Base-by-base conservation (phyloP, 2,797 vertebrate species). In the Balearica regulorum region DNA sequence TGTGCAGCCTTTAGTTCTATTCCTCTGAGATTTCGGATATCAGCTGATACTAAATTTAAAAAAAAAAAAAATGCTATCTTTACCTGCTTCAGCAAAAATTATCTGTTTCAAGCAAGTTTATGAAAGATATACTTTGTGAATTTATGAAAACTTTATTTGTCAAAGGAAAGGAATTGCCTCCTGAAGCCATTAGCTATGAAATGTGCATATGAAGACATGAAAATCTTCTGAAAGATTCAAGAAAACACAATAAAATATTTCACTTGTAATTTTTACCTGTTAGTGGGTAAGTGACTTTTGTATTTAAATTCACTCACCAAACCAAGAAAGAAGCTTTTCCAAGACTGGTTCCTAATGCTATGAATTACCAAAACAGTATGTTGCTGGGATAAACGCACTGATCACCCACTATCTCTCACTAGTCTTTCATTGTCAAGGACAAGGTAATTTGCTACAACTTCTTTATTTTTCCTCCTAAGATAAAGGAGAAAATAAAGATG, bases 211-310 rank as follows among this genome's bases (percentile, higher is more conserved):
- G 19, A 79, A 61, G 13, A 61, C 2, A 51, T 7, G 6, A 49
- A 79, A 79, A 54, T 21, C 14, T 44, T 51, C 8, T 61, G 11
- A 58, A 71, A 77, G 6, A 22, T 18, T 57, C 55, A 6, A 8
- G 62, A 73, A 77, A 69, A 8, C 1, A 0, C 4, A 28, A 6
- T 20, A 37, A 89, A 86, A 53, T n/a, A 53, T 33, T 35, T 49
- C 4, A 24, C 0, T 1, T 51, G 1, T 43, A 28, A 14, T 44
- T 77, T 91, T 73, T 55, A 57, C 0, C 0, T 68, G 1, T 33
- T 64, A 61, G 10, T 44, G 11, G 6, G 6, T 35, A 53, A 18
- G 4, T 55, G 19, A 53, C 6, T 75, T 66, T 29, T 69, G 1
- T 33, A 58, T 71, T 83, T 73, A 25, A 16, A 5, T 17, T 55